Base-by-base conservation (phyloP, 2,797 vertebrate genomes). In the Tarsius wallacei region DNA sequence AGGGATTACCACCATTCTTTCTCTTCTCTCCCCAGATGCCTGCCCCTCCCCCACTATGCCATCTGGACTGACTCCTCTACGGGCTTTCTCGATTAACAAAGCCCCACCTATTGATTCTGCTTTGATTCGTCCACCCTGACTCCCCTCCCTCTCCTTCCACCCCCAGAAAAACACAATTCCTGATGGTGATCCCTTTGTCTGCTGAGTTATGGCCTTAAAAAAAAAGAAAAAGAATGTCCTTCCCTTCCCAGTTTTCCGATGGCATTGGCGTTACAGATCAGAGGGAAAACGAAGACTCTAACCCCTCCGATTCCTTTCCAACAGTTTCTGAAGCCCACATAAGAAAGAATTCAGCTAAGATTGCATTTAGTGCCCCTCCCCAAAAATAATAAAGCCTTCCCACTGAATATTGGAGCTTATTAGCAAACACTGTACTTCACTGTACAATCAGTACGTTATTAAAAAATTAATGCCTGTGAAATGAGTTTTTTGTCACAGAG, bases 391-490 rank as follows among this genome's bases (percentile, higher is more conserved):
- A 83, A 77, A 4, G 14, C n/a, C 61, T 81, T 88, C 49, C 61
- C 1, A 15, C 28, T 2, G 22, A 73, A 82, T 90, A 53, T 36
- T 53, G 73, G 70, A n/a, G 55, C 70, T 94, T 11, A 90, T 94
- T 94, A 96, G 12, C 28, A 96, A 96, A 76, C 76, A 94, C 15
- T 53, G 19, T 51, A 83, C 83, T 80, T 73, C 73, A 66, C 76
- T 53, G 0, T 78, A 26, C 76, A 61, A 81, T 73, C 64, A 61
- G 36, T 61, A 9, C 42, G 94, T 97, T 91, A 93, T 93, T 97
- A 96, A 97, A 94, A 96, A 33, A 78, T 93, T 95, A 95, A 95
- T 96, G 93, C 93, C 94, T 90, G 31, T 71, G 86, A 82, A 95
- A 84, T 95, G 96, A 96, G 77, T 42, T 91, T 42, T 86, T 91